Percentiles rank a stretch among this genome's conserved stretches.
phyloP scores from a whole-genome alignment of 2,888 invertebrate species.

The Petrophora chlorosata region DNA sequence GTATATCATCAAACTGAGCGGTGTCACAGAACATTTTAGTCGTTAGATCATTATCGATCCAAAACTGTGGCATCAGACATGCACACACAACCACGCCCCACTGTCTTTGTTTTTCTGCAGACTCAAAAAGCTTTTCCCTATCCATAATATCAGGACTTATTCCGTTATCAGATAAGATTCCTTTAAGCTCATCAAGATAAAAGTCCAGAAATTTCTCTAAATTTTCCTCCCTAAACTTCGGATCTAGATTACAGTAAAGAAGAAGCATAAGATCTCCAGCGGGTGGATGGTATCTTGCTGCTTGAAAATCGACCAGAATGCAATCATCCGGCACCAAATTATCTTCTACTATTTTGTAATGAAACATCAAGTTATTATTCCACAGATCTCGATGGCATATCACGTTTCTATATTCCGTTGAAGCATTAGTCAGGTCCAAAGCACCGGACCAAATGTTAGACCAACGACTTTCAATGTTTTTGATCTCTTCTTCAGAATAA shows the following conservation, averaged over 20 bases:
- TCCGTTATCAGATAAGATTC: conserved; percentile 62
- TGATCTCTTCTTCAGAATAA: conserved; percentile 46
- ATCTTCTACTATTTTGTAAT: conserved; percentile 48
- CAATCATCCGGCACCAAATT: conserved; percentile 76
- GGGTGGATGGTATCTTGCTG: conserved; percentile 86
- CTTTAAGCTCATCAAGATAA: conserved; percentile 80
- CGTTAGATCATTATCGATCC: conserved; percentile 78
- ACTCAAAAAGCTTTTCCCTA: conserved; percentile 66
- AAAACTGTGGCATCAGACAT: conserved; percentile 79
- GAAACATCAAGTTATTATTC: conserved; percentile 86
- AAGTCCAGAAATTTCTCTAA: conserved; percentile 74
- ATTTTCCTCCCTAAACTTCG: conserved; percentile 75
- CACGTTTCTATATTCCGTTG: conserved; percentile 72
- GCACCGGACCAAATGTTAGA: conserved; percentile 56
- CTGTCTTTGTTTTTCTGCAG: conserved; percentile 74
- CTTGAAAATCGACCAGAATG: conserved; percentile 88
- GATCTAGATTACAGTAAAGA: conserved; percentile 80
- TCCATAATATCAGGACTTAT: conserved; percentile 70
- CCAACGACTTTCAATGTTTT: conserved; percentile 58
- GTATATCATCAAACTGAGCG: conserved; percentile 81
- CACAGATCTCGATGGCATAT: conserved; percentile 86
- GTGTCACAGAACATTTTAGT: conserved; percentile 72
- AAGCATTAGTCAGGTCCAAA: conserved; percentile 52
- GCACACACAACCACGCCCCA: conserved; percentile 82
- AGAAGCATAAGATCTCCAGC: conserved; percentile 85